Evolutionary conservation across 1,140 invertebrate species (phyloP), one percentile per base, ranked within the genome.

Genomic region (Drosophila murphyi): DNA sequence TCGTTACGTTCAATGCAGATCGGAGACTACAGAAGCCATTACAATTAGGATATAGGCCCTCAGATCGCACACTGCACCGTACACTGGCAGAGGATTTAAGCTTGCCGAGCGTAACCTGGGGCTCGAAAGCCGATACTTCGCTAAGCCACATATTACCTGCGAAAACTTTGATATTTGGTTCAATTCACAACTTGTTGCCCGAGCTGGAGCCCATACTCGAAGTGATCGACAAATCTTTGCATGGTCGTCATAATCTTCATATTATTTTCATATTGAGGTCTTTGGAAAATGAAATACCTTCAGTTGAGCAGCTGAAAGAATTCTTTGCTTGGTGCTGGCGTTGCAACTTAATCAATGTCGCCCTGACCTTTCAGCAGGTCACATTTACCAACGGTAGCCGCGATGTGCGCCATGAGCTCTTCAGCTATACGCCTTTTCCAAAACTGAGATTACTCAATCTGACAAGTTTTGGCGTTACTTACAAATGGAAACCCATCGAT

Each of bases 281-380:
- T 7, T 2, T 50, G 5, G 2, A 3, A 0, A 51, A 45, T 3
- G 2, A 0, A 1, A 5, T 5, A 2, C 61, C 55, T 0, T 43
- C 59, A 0, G 0, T 5, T 2, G 28, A 20, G 2, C 28, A 76
- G 4, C 5, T 85, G 6, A 39, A 47, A 4, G 2, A 41, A 1
- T 72, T 89, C 5, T 89, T 89, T 29, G 7, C 31, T 8, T 90
- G 78, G 81, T 89, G 85, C 45, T 89, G 86, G 86, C 43, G 47
- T 0, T 12, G 47, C 2, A 71, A 65, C 3, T 85, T 89, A 3
- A 51, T 74, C 10, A 79, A 82, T 79, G 86, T 85, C 0, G 34
- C 56, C 0, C 7, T 89, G 0, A 79, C 59, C 0, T 75, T 72
- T 51, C 63, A 69, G 2, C 28, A 31, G 2, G 8, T 41, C 0